These are phyloP conservation scores for Anarrhichthys ocellatus DNA, from an alignment of 2,113 vertebrate genomes.

Conservation along the genomic window DNA sequence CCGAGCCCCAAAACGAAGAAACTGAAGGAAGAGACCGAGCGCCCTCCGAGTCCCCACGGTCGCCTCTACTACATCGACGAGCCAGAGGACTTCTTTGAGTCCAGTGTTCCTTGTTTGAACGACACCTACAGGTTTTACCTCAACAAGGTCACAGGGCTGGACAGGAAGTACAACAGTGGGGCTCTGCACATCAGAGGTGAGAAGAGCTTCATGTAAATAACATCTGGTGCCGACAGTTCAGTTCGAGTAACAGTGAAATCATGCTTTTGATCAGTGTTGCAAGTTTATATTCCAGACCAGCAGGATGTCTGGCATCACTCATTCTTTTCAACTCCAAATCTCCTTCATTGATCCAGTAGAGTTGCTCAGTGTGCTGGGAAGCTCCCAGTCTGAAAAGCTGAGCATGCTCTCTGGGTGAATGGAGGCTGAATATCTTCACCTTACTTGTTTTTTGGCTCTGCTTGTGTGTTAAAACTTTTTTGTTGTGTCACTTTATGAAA, in stretches of 20 bases:
- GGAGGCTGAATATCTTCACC: background rate
- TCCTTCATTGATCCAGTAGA: background rate
- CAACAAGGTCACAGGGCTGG: slow-evolving; percentile 92
- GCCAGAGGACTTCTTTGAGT: slow-evolving; percentile 86
- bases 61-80: slow-evolving; percentile 71
- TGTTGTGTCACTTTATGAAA: background rate
- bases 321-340: background rate
- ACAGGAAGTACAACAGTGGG: slow-evolving; percentile 88
- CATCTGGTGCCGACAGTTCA: background rate
- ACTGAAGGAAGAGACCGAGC: slow-evolving; percentile 65
- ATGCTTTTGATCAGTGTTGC: background rate
- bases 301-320: background rate
- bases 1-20: slow-evolving; percentile 69
- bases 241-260: background rate
- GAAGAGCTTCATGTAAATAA: background rate
- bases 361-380: background rate
- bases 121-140: slow-evolving; percentile 93
- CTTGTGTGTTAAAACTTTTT: background rate
- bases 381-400: background rate
- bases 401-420: background rate
- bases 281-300: background rate
- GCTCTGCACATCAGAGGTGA: slow-evolving; percentile 95
- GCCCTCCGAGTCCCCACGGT: slow-evolving; percentile 70
- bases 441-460: background rate
- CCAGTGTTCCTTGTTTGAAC: slow-evolving; percentile 82